Percentiles rank a stretch among this genome's conserved stretches.
Evolutionary conservation across 2,113 vertebrate genomes (phyloP).

Genomic region (Terrapene triunguis): DNA sequence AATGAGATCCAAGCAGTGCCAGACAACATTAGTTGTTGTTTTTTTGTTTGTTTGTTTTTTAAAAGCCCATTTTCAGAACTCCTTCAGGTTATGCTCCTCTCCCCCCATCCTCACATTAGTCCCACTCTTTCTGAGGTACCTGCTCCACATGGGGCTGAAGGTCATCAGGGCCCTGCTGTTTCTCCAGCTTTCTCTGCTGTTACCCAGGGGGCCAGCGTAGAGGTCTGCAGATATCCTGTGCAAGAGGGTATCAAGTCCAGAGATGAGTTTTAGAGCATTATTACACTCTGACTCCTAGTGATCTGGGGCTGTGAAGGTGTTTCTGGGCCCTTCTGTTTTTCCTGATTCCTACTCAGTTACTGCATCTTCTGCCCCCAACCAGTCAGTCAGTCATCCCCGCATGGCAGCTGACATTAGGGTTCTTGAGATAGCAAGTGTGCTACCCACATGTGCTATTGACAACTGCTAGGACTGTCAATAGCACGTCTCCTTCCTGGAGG

Average conservation of each 20-base stretch:
- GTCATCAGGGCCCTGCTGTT: rapidly evolving
- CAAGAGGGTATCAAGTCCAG: not conserved
- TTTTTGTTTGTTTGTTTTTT: too few species aligned
- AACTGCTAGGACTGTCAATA: not conserved
- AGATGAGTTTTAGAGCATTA: rapidly evolving
- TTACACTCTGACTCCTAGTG: not conserved
- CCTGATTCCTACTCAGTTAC: not conserved
- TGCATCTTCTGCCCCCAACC: not conserved
- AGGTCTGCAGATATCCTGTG: not conserved
- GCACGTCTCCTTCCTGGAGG: not conserved
- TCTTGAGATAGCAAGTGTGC: not conserved
- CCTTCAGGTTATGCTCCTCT: not conserved
- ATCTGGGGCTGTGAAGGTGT: not conserved
- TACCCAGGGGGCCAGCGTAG: not conserved
- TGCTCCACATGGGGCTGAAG: not conserved
- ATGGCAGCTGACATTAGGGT: not conserved
- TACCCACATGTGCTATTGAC: not conserved
- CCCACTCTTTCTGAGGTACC: rapidly evolving
- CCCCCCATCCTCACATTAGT: not conserved
- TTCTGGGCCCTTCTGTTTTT: not conserved
- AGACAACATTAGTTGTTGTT: not conserved
- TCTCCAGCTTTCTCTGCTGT: not conserved
- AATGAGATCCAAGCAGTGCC: not conserved
- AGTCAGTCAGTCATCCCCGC: not conserved
- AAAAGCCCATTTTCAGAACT: not conserved